A percentile compares a stretch with the other conserved stretches of the same genome.
Evolutionary conservation across 2,888 invertebrate species (phyloP).

Genomic region (Ennomos fuscantarius): DNA sequence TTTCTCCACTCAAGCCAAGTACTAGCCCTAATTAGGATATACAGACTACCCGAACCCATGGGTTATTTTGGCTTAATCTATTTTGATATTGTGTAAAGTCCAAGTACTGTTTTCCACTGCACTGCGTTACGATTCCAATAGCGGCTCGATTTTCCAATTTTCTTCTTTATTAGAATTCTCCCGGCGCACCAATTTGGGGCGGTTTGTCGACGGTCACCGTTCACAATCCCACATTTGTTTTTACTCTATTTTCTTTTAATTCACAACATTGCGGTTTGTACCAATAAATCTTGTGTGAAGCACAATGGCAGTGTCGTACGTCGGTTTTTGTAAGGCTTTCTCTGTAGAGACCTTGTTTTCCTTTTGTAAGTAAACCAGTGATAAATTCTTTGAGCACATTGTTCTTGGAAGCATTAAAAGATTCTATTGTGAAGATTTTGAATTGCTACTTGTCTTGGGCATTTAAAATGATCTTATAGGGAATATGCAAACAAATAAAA

Average conservation of each 20-base stretch:
- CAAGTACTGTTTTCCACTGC: conserved; percentile 5
- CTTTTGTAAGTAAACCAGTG: conserved; percentile 41
- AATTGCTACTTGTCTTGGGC: background rate
- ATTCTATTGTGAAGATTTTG: background rate
- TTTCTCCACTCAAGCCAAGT: too few species aligned
- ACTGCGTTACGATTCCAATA: conserved; percentile 41
- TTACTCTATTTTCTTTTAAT: conserved; percentile 60
- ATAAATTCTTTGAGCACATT: conserved; percentile 44
- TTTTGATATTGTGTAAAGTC: background rate
- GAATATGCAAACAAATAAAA: too few species aligned
- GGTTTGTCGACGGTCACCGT: conserved; percentile 56
- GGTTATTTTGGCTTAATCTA: too few species aligned
- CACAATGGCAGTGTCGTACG: conserved; percentile 55
- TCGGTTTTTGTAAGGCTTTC: conserved; percentile 55
- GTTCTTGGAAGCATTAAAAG: conserved; percentile 34
- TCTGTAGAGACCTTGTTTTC: conserved; percentile 30
- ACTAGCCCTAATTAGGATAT: too few species aligned
- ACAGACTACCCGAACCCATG: too few species aligned
- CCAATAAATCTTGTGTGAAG: conserved; percentile 61
- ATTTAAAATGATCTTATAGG: too few species aligned
- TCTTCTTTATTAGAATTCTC: conserved; percentile 60
- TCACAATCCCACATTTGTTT: conserved; percentile 56
- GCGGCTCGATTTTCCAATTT: conserved; percentile 61
- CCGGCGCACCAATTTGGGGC: conserved; percentile 52
- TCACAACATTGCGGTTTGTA: conserved; percentile 53